Conservation (phyloP, 2,113 vertebrate species). For the Lontra canadensis region DNA sequence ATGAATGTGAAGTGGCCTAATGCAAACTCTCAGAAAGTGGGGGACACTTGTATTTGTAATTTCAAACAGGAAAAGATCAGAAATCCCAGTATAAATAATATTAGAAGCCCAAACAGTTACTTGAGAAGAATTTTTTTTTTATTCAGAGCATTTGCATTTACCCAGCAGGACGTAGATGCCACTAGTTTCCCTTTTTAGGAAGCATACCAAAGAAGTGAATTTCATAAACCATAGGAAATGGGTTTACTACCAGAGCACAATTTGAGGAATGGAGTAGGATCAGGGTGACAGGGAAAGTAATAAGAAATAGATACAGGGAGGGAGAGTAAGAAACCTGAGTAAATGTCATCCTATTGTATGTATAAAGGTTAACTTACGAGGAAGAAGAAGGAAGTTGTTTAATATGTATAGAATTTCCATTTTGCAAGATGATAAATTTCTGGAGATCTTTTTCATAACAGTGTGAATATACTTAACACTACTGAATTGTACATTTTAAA, state of each 20-base stretch:
- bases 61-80: neutral
- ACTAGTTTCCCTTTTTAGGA: constrained; percentile 3
- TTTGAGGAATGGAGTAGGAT: neutral
- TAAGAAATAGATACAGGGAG: neutral
- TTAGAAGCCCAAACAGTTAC: neutral
- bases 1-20: neutral
- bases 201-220: neutral
- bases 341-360: neutral
- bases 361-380: neutral
- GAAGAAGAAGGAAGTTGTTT: neutral
- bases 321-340: neutral
- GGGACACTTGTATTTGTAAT: neutral
- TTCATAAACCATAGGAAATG: neutral
- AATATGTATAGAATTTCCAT: neutral
- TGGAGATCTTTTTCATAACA: neutral
- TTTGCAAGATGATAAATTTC: neutral
- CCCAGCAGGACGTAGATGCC: neutral
- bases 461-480: neutral
- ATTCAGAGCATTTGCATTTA: constrained; percentile 5
- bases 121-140: neutral
- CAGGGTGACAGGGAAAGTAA: neutral
- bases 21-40: neutral
- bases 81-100: neutral
- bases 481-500: neutral
- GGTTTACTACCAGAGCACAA: neutral